Percentiles rank a stretch among this genome's conserved stretches.
Evolutionary conservation across 2,888 invertebrate genomes (phyloP).

Genomic region (Lucinisca nassula): DNA sequence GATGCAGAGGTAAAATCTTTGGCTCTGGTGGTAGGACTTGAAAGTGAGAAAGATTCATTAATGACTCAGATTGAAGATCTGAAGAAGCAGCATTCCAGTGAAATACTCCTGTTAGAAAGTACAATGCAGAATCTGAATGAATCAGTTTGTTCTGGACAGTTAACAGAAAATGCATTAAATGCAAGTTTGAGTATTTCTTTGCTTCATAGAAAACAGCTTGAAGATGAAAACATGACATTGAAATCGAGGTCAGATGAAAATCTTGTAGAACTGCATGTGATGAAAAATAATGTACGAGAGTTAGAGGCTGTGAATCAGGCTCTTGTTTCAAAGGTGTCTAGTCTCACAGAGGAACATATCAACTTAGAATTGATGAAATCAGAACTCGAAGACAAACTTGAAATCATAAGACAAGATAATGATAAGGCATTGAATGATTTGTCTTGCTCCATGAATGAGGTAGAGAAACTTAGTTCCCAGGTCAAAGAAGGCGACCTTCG

Average conservation of each 20-base stretch:
- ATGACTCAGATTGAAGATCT: slow-evolving; percentile 42
- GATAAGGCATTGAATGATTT: neutral
- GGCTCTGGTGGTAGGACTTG: slow-evolving; percentile 52
- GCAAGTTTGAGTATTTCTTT: neutral
- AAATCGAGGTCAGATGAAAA: no score
- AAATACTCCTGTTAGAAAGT: neutral
- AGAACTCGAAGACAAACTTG: neutral
- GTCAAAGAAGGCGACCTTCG: slow-evolving; percentile 34
- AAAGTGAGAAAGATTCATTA: slow-evolving; percentile 65
- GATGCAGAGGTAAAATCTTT: slow-evolving; percentile 65
- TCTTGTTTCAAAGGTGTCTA: neutral
- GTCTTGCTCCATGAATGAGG: neutral
- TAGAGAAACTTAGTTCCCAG: slow-evolving; percentile 35
- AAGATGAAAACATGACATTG: neutral
- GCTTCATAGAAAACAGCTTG: slow-evolving; percentile 11
- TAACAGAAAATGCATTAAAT: neutral
- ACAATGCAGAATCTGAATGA: neutral
- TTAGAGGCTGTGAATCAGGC: neutral
- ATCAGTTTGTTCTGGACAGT: neutral
- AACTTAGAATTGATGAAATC: neutral
- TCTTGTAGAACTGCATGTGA: no score
- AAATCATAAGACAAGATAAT: neutral
- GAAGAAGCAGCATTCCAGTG: neutral
- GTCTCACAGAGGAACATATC: neutral
- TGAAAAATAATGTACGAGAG: no score